Evolutionary conservation across 2,888 invertebrate genomes (phyloP).

Genomic region (Plebejus anna): DNA sequence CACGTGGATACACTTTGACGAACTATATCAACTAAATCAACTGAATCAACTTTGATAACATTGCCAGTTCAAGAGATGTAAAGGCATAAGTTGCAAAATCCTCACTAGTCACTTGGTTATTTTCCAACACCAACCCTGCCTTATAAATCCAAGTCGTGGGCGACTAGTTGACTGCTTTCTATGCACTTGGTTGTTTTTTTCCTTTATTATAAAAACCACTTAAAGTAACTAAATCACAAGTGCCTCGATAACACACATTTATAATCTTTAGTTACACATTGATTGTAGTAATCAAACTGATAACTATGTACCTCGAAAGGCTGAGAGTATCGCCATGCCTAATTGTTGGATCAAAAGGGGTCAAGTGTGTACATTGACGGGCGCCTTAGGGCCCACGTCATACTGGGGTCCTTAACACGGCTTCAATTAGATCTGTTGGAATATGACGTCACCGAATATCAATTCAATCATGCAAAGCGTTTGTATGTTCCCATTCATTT

Average conservation of each 20-base stretch:
- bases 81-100: background rate
- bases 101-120: background rate
- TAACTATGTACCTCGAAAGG: constrained; percentile 33
- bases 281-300: constrained; percentile 26
- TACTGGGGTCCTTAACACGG: constrained; percentile 47
- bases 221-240: background rate
- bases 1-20: background rate
- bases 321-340: constrained; percentile 66
- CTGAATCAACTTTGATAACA: background rate
- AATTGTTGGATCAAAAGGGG: constrained; percentile 80
- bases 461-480: constrained; percentile 25
- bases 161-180: background rate
- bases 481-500: constrained; percentile 13
- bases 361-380: constrained; percentile 78
- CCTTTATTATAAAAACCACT: background rate
- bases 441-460: constrained; percentile 36
- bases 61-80: background rate
- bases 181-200: background rate
- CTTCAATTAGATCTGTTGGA: constrained; percentile 39
- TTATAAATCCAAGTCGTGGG: background rate
- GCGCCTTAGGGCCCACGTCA: constrained; percentile 75
- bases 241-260: constrained; percentile 13
- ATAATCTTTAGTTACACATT: constrained; percentile 19
- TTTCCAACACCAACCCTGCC: background rate
- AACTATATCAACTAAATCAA: background rate